These are phyloP conservation scores for Anarsia innoxiella DNA, from an alignment of 2,888 invertebrate species.

Conservation along the genomic window DNA sequence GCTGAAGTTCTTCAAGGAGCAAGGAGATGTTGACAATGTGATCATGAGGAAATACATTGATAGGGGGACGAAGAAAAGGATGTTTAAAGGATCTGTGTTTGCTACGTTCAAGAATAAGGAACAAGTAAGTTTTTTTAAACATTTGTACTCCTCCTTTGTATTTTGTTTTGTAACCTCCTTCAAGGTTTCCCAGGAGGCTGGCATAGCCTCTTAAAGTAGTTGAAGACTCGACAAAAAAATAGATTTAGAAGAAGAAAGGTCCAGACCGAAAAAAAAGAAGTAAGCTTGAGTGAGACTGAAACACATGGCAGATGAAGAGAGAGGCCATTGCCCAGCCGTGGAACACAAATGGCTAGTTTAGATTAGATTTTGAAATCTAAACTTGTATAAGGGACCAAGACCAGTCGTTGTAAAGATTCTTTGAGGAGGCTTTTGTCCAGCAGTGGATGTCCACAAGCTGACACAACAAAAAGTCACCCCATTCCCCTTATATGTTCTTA, in stretches of 20 bases:
- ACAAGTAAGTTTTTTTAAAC: slow-evolving; percentile 44
- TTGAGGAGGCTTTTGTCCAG: too few relatives aligned
- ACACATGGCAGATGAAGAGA: too few relatives aligned
- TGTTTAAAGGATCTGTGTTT: slow-evolving; percentile 95
- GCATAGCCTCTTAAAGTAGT: background rate
- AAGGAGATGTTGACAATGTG: slow-evolving; percentile 81
- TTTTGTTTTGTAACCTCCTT: too few relatives aligned
- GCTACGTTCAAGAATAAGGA: slow-evolving; percentile 88
- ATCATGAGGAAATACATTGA: slow-evolving; percentile 78
- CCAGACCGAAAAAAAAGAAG: background rate
- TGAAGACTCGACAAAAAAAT: background rate
- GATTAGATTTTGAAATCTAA: too few relatives aligned
- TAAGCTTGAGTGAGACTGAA: too few relatives aligned
- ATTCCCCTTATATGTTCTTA: background rate
- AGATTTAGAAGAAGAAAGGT: background rate
- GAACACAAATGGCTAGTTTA: too few relatives aligned
- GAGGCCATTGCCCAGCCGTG: too few relatives aligned
- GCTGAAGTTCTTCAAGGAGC: slow-evolving; percentile 81
- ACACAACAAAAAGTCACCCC: too few relatives aligned
- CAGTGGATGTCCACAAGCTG: too few relatives aligned
- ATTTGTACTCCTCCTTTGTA: background rate
- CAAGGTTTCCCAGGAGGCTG: background rate
- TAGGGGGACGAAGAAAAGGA: slow-evolving; percentile 76
- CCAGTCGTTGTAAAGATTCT: too few relatives aligned
- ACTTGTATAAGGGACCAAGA: too few relatives aligned